These are phyloP conservation scores for Parnassius mnemosyne DNA, from an alignment of 2,888 invertebrate species.

Conservation along the genomic window DNA sequence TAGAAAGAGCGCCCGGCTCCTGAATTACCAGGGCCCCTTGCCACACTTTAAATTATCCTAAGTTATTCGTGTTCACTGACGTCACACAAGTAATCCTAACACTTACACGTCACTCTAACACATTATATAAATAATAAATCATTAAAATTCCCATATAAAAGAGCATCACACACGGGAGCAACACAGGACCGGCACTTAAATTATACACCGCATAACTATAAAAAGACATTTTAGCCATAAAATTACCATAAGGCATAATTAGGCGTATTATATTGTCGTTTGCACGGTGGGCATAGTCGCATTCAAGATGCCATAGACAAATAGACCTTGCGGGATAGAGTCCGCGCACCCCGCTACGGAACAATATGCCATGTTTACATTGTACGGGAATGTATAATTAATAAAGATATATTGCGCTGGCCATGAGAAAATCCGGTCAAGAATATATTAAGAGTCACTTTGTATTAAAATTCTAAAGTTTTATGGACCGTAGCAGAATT, in stretches of 20 bases:
- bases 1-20: too few species aligned
- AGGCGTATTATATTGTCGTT: conserved; percentile 70
- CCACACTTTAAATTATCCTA: conserved; percentile 15
- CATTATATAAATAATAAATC: conserved; percentile 40
- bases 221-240: conserved; percentile 57
- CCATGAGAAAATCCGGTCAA: conserved; percentile 69
- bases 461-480: neutral
- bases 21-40: neutral
- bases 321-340: conserved; percentile 37
- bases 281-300: conserved; percentile 62
- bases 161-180: conserved; percentile 40
- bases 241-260: conserved; percentile 76
- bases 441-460: conserved; percentile 49
- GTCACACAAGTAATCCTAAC: conserved; percentile 26
- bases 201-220: conserved; percentile 60
- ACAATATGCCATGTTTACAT: conserved; percentile 74
- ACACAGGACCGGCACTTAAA: conserved; percentile 44
- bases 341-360: conserved; percentile 28
- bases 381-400: conserved; percentile 76
- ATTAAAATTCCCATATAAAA: conserved; percentile 66
- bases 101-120: conserved; percentile 49
- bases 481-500: neutral
- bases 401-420: conserved; percentile 66
- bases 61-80: conserved; percentile 14
- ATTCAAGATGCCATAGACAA: conserved; percentile 56